Percentiles rank a stretch among this genome's conserved stretches.
Evolutionary conservation across 2,113 vertebrate species (phyloP).

Genomic region (Fukomys damarensis): DNA sequence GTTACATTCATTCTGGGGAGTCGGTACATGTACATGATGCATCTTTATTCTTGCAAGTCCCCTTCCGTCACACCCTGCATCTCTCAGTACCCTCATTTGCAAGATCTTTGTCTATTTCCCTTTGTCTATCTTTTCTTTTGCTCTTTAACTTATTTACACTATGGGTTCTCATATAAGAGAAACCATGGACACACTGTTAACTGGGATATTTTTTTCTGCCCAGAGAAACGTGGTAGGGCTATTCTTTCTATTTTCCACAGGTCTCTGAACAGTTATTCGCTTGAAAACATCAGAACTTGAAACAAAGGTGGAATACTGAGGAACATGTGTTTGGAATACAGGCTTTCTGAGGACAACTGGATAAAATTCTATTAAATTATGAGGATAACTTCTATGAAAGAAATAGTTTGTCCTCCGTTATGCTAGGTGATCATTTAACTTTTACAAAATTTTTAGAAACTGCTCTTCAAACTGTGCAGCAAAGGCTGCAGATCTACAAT

Average conservation of each 20-base stretch:
- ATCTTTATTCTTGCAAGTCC: background rate
- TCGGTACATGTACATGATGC: no score
- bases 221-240: background rate
- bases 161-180: background rate
- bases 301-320: background rate
- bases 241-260: background rate
- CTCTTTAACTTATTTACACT: background rate
- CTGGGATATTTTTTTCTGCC: background rate
- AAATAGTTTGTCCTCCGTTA: background rate
- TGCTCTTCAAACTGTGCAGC: background rate
- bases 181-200: background rate
- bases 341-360: background rate
- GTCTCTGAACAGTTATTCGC: constrained; percentile 17
- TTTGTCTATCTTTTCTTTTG: background rate
- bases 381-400: constrained; percentile 19
- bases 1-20: background rate
- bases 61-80: background rate
- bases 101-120: background rate
- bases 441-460: constrained; percentile 1
- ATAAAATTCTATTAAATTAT: no score
- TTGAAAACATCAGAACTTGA: constrained; percentile 52
- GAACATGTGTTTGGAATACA: background rate
- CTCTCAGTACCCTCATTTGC: background rate
- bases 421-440: background rate
- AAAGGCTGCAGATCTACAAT: background rate